phyloP scores from a whole-genome alignment of 2,888 invertebrate species.

The Machimus rusticus region DNA sequence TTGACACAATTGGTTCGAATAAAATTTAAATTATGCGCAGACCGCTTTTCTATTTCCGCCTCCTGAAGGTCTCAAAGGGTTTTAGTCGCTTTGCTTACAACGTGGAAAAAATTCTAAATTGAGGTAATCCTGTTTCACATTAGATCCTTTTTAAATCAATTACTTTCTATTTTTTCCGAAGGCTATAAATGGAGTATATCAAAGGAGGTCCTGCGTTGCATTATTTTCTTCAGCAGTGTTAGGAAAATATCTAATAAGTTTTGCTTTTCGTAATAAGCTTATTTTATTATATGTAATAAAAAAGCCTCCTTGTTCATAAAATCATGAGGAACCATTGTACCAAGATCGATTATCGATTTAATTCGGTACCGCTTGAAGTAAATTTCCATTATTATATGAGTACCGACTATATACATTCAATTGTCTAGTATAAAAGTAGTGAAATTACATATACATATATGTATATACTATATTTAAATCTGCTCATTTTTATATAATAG shows the following conservation, averaged over 20 bases:
- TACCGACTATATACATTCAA: too few relatives aligned
- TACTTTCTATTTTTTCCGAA: not conserved
- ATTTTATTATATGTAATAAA: not conserved
- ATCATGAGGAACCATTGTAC: not conserved
- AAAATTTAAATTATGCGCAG: slow-evolving; percentile 1
- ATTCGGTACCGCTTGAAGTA: too few relatives aligned
- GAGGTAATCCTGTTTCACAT: not conserved
- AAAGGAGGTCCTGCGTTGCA: not conserved
- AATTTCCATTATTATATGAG: too few relatives aligned
- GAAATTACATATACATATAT: too few relatives aligned
- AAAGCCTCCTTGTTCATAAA: not conserved
- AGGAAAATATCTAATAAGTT: not conserved
- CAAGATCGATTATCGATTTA: not conserved
- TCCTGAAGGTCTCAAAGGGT: not conserved
- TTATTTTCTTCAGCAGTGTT: not conserved
- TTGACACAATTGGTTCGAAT: not conserved
- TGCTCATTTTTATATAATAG: too few relatives aligned
- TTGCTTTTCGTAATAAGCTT: not conserved
- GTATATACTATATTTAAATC: too few relatives aligned
- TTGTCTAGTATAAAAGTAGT: too few relatives aligned
- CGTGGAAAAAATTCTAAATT: not conserved
- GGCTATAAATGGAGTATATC: not conserved
- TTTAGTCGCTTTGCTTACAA: not conserved
- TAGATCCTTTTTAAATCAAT: not conserved
- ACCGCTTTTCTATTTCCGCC: not conserved